phyloP scores from a whole-genome alignment of 2,797 vertebrate species.

The Sebastes hubbsi region DNA sequence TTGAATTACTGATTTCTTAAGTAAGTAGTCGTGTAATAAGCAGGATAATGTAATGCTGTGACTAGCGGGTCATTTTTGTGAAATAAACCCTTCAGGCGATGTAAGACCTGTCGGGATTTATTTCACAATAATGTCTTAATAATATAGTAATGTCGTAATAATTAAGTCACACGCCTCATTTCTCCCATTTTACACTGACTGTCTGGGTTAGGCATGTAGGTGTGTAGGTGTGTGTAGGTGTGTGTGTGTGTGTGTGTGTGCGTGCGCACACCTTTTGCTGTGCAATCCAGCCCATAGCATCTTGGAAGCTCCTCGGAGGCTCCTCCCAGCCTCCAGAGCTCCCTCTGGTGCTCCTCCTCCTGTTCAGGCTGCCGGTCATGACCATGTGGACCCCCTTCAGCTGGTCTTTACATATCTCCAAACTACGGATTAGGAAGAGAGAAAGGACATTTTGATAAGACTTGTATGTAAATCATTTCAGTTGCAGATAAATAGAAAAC shows the following conservation, averaged over 20 bases:
- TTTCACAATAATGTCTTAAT: too few relatives aligned
- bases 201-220: neutral
- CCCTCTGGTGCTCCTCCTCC: constrained; percentile 63
- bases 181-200: neutral
- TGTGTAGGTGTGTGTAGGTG: neutral
- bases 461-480: neutral
- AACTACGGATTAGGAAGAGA: constrained; percentile 30
- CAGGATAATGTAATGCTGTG: too few relatives aligned
- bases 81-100: too few relatives aligned
- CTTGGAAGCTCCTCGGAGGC: constrained; percentile 53
- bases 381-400: constrained; percentile 69
- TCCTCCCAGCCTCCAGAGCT: constrained; percentile 74
- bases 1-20: too few relatives aligned
- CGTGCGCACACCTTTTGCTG: constrained; percentile 76
- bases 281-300: constrained; percentile 79
- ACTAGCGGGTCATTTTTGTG: too few relatives aligned
- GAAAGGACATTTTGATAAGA: neutral
- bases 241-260: neutral
- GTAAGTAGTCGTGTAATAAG: too few relatives aligned
- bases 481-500: neutral
- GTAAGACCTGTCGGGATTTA: too few relatives aligned
- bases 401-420: constrained; percentile 75
- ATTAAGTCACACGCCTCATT: neutral
- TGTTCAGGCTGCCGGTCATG: constrained; percentile 40
- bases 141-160: too few relatives aligned